Evolutionary conservation across 2,888 invertebrate genomes (phyloP), one percentile per base, ranked within the genome.

Genomic region (Chrysopilus asiliformis): DNA sequence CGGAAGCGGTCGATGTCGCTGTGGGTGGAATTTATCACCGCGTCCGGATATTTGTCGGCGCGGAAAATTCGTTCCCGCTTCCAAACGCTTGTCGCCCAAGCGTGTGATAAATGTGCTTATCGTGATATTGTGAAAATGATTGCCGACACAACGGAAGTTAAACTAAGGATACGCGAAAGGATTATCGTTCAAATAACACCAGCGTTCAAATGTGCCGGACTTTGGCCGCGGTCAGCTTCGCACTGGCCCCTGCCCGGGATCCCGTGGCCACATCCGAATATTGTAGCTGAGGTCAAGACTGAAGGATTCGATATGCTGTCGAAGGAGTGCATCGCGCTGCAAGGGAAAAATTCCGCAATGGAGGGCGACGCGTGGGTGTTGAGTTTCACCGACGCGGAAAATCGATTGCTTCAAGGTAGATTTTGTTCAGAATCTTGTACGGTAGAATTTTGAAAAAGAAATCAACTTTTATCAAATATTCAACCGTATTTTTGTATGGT

Each of bases 21-120:
- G 14, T 94, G 94, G 94, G 93, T 94, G 36, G 94, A 94, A 66
- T 94, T 94, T 68, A 94, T 94, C 56, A 94, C 94, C 4, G 94
- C 94, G 7, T 89, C 89, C 4, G 94, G 94, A 4, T 94, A 94
- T 60, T 66, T 94, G 37, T 90, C 90, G 0, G 93, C 94, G n/a
- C 68, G 93, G 28, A 94, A 94, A 65, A 94, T 94, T 49, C 76
- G 94, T 39, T 90, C 91, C 29, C 70, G 94, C 10, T 94, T 95
- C 64, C 93, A 90, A 63, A 86, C 87, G 1, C 61, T 89, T 40
- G 86, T 89, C 18, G 84, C 85, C 2, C 83, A 84, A 54, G 91
- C 93, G 2, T 85, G 91, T 61, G 93, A 93, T 66, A 93, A 91
- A 65, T 87, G 87, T 58, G 81, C 82, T 48, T 93, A 90, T 60